Percentiles rank a stretch among this genome's conserved stretches.
These are phyloP conservation scores for Phalanger gymnotis DNA, from an alignment of 2,797 vertebrate genomes.

Conservation along the genomic window DNA sequence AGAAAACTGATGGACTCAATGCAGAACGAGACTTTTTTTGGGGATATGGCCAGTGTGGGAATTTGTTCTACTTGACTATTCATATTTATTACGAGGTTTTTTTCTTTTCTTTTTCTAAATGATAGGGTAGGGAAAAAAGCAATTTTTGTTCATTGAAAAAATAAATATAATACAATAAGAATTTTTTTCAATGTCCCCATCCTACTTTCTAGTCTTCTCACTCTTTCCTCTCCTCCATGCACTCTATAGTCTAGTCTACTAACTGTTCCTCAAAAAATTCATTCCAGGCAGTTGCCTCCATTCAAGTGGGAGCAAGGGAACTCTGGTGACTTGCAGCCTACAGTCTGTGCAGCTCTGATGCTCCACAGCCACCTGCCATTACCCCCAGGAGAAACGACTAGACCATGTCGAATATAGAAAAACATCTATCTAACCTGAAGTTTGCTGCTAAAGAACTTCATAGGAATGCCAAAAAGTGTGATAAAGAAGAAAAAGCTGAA, in stretches of 20 bases:
- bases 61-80: neutral
- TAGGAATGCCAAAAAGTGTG: conserved; percentile 84
- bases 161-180: no score
- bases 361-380: neutral
- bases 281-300: neutral
- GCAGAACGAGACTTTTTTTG: neutral
- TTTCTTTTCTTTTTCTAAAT: neutral
- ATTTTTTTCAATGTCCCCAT: neutral
- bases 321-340: no score
- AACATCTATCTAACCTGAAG: conserved; percentile 86
- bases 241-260: neutral
- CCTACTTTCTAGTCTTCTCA: neutral
- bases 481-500: conserved; percentile 86
- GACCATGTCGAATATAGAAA: conserved; percentile 47
- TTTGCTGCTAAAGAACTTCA: conserved; percentile 86
- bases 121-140: neutral
- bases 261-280: neutral
- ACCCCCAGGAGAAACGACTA: neutral
- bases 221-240: neutral
- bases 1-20: neutral
- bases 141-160: neutral
- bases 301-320: no score
- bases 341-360: no score
- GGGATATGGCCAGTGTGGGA: neutral
- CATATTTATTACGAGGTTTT: neutral